Evolutionary conservation across 2,113 vertebrate species (phyloP), one percentile per base, ranked within the genome.

Genomic region (Theristicus caerulescens): DNA sequence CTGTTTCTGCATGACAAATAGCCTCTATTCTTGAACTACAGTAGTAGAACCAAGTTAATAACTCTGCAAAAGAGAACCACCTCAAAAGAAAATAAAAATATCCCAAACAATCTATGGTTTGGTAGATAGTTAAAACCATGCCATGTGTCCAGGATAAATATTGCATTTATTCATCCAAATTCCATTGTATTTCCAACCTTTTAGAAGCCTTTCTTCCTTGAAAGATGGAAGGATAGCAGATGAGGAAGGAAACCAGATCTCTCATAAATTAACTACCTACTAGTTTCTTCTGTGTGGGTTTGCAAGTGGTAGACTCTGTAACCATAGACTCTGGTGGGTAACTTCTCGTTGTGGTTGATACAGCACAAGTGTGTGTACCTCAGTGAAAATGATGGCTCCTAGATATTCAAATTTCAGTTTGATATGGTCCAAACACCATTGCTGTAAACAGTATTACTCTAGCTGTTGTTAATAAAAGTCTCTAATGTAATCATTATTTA

Each of bases 401-500:
- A 49, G 32, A 69, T 73, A 85, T 46, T 78, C 18, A 94, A 15
- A 55, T 73, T 83, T 90, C 62, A 58, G 42, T 29, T 90, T 93
- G 82, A 32, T 71, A 16, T 40, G 72, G 76, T 82, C 82, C 76
- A 92, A 86, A 79, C 31, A 70, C 54, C n/a, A 31, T 55, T 83
- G 52, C 42, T 67, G 58, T 94, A 96, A 96, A 92, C 85, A 94
- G 9, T 44, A 32, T 61, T 94, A 55, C 44, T 96, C 82, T 34
- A 52, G 20, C 70, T 90, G 42, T 69, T 95, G 87, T 90, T 93
- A 93, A 70, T 72, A 93, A 82, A 93, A 61, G 66, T 84, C 36
- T 65, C 16, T 89, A 91, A 88, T 58, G n/a, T 90, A 84, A 94
- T 90, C 87, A 76, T 97, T 76, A 76, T 88, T 97, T 96, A 96